These are phyloP conservation scores for Heliconius sara DNA, from an alignment of 2,888 invertebrate species.

Conservation along the genomic window DNA sequence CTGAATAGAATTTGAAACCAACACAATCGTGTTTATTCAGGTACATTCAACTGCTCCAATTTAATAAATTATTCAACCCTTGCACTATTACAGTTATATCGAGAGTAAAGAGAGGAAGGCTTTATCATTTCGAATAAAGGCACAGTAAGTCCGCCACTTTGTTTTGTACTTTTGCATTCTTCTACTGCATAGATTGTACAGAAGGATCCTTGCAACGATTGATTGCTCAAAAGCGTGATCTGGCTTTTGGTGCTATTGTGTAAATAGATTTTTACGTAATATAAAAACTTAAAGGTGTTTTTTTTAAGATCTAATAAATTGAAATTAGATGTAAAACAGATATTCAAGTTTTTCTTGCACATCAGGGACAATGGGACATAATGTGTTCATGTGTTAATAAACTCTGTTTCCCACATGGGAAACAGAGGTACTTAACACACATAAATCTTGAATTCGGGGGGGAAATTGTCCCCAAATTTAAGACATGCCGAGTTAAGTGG, in stretches of 20 bases:
- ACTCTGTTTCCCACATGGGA: too few relatives aligned
- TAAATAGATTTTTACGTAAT: neutral
- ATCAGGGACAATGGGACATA: too few relatives aligned
- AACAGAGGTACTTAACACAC: too few relatives aligned
- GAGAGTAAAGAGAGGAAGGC: neutral
- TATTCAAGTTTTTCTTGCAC: too few relatives aligned
- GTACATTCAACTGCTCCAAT: neutral
- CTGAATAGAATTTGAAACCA: neutral
- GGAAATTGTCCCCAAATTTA: too few relatives aligned
- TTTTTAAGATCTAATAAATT: too few relatives aligned
- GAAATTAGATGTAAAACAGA: too few relatives aligned
- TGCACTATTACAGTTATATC: neutral
- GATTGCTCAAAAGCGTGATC: slow-evolving; percentile 31
- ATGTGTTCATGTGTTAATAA: too few relatives aligned
- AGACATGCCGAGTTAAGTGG: too few relatives aligned
- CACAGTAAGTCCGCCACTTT: neutral
- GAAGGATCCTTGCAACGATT: slow-evolving; percentile 17
- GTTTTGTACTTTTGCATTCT: slow-evolving; percentile 4
- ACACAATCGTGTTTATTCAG: neutral
- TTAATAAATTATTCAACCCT: neutral
- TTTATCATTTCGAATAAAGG: slow-evolving; percentile 13
- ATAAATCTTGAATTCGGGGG: too few relatives aligned
- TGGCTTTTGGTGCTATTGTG: neutral
- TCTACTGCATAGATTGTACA: neutral
- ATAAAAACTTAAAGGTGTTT: too few relatives aligned